A percentile compares a stretch with the other conserved stretches of the same genome.
Evolutionary conservation across 2,888 invertebrate genomes (phyloP).

Genomic region (Philaethria dido): DNA sequence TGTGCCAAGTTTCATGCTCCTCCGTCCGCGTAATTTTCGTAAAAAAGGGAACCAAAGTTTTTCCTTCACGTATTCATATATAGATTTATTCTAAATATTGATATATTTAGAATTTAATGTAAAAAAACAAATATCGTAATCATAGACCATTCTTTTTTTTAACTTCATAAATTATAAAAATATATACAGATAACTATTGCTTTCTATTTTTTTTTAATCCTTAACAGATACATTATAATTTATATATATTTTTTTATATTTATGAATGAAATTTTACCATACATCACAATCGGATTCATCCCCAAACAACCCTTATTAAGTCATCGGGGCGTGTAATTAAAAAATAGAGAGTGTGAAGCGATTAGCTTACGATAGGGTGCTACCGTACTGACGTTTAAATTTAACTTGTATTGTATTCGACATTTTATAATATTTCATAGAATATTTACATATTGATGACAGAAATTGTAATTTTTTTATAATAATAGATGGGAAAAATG

Average conservation of each 20-base stretch:
- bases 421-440: slow-evolving; percentile 7
- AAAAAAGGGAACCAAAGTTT: too few species aligned
- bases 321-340: slow-evolving; percentile 74
- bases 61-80: too few species aligned
- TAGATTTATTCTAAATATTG: too few species aligned
- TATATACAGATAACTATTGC: background rate
- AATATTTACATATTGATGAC: slow-evolving; percentile 20
- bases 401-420: slow-evolving; percentile 7
- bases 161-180: background rate
- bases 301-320: slow-evolving; percentile 71
- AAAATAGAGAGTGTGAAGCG: slow-evolving; percentile 66
- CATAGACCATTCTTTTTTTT: too few species aligned
- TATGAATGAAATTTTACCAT: slow-evolving; percentile 13
- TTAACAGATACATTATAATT: background rate
- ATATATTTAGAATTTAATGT: too few species aligned
- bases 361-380: slow-evolving; percentile 55
- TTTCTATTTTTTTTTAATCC: background rate
- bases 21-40: too few species aligned
- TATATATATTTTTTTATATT: background rate
- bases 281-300: slow-evolving; percentile 32
- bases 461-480: slow-evolving; percentile 11
- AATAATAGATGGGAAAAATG: background rate
- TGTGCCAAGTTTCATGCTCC: too few species aligned
- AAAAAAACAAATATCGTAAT: too few species aligned
- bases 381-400: slow-evolving; percentile 31